A percentile compares a stretch with the other conserved stretches of the same genome.
These are phyloP conservation scores for Neosilurus hyrtlii DNA, from an alignment of 2,797 vertebrate genomes.

Conservation along the genomic window DNA sequence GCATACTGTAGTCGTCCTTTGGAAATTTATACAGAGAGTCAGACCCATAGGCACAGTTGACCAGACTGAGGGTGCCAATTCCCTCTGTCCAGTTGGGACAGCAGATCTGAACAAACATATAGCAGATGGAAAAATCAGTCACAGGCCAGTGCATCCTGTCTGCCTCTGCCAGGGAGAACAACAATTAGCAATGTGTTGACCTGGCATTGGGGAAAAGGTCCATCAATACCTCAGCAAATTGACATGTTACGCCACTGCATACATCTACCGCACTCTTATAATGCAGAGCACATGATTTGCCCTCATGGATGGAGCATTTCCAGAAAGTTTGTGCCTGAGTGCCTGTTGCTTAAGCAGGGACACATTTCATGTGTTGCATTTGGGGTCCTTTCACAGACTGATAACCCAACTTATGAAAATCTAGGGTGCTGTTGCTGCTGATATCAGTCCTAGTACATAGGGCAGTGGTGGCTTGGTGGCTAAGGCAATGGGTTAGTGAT, in stretches of 20 bases:
- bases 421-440: not conserved
- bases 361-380: not conserved
- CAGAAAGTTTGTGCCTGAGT: not conserved
- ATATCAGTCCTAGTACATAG: not conserved
- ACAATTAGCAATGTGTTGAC: conserved; percentile 5
- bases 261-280: not conserved
- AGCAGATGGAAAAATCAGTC: not conserved
- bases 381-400: not conserved
- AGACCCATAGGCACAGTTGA: not conserved
- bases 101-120: not conserved
- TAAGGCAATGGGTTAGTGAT: too few species aligned
- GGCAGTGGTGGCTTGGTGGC: too few species aligned
- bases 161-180: not conserved
- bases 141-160: not conserved
- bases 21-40: not conserved
- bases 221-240: not conserved
- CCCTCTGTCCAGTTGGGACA: not conserved
- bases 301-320: not conserved
- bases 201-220: not conserved
- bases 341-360: not conserved
- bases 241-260: not conserved
- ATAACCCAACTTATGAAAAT: not conserved
- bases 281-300: not conserved
- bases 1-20: not conserved
- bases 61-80: not conserved